Evolutionary conservation across 2,113 vertebrate genomes (phyloP).

Genomic region (Bubalus kerabau): DNA sequence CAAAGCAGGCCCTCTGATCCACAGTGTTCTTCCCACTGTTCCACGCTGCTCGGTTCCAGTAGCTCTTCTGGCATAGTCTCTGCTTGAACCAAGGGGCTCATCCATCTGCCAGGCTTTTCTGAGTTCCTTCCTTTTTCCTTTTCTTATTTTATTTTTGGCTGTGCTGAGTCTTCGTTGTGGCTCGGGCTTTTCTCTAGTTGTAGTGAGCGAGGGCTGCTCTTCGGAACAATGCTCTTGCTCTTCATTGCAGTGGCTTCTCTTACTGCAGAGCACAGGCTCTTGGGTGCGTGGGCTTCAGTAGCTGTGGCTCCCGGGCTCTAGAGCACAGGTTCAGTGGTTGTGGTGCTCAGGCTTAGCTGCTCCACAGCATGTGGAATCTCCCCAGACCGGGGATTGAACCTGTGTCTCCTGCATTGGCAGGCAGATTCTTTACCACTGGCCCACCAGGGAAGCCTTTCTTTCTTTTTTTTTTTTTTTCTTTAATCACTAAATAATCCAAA

Average conservation of each 20-base stretch:
- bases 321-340: neutral
- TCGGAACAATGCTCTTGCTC: accelerated
- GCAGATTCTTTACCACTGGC: neutral
- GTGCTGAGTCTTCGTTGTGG: accelerated
- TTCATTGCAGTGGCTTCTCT: accelerated
- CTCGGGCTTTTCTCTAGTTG: accelerated
- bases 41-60: neutral
- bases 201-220: accelerated
- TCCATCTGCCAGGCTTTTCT: neutral
- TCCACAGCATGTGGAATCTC: neutral
- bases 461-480: neutral
- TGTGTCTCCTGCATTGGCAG: neutral
- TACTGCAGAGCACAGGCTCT: neutral
- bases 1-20: neutral
- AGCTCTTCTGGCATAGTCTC: neutral
- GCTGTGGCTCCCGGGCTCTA: accelerated
- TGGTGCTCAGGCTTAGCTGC: neutral
- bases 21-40: neutral
- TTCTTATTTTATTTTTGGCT: neutral
- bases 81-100: neutral
- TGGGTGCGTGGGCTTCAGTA: accelerated
- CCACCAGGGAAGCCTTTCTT: neutral
- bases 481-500: neutral
- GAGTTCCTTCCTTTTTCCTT: neutral
- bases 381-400: neutral